Evolutionary conservation across 2,797 vertebrate genomes (phyloP).

Genomic region (Megalops cyprinoides): DNA sequence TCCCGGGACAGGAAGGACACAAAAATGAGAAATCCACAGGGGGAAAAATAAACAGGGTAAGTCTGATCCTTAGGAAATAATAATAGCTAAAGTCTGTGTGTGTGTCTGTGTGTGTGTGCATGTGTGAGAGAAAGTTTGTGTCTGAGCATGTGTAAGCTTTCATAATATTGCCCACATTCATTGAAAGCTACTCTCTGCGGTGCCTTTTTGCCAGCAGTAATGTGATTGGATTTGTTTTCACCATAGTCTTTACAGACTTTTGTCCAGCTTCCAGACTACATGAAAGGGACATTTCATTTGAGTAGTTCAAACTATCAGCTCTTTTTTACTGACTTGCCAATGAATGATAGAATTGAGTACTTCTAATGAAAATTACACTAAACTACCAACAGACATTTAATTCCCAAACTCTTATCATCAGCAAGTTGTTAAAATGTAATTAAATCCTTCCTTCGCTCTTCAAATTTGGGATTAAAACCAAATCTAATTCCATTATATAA

Average conservation of each 20-base stretch:
- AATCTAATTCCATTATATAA: constrained; percentile 16
- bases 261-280: background rate
- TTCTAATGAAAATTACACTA: constrained; percentile 42
- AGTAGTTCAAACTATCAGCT: constrained; percentile 28
- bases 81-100: background rate
- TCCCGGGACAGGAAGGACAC: background rate
- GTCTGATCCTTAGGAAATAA: background rate
- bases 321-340: constrained; percentile 22
- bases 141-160: background rate
- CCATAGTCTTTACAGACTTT: background rate
- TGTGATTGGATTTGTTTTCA: constrained; percentile 10
- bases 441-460: constrained; percentile 26
- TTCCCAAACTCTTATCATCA: constrained; percentile 8
- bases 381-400: constrained; percentile 30
- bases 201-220: constrained; percentile 1
- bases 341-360: constrained; percentile 29
- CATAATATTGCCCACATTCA: constrained; percentile 3
- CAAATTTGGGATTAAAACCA: background rate
- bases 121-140: background rate
- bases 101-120: background rate
- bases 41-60: background rate
- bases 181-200: constrained; percentile 7
- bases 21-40: background rate
- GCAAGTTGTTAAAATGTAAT: constrained; percentile 31
- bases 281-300: constrained; percentile 17